These are phyloP conservation scores for Lynx canadensis DNA, from an alignment of 2,113 vertebrate species.

Conservation along the genomic window DNA sequence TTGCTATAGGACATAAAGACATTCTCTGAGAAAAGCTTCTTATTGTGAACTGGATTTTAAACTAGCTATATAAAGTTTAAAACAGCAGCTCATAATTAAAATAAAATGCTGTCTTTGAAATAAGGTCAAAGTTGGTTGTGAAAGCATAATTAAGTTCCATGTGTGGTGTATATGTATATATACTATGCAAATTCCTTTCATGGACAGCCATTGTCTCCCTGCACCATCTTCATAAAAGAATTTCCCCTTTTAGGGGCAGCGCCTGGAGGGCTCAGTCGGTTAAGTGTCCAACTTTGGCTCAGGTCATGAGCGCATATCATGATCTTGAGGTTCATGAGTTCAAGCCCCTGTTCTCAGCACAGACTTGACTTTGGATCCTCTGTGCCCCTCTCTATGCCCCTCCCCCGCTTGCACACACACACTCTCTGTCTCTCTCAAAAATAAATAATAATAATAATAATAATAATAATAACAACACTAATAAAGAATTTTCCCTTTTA, in stretches of 20 bases:
- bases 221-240: neutral
- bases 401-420: no score
- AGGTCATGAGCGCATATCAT: no score
- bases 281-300: no score
- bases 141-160: neutral
- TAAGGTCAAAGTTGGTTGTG: neutral
- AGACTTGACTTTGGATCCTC: no score
- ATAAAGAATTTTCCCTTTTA: no score
- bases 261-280: no score
- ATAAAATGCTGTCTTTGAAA: neutral
- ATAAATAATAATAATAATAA: no score
- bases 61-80: neutral
- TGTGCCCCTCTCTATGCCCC: no score
- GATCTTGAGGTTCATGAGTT: no score
- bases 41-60: neutral
- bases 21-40: neutral
- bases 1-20: neutral
- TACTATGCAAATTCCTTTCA: neutral
- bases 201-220: neutral
- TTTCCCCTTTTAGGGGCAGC: neutral
- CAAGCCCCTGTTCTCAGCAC: no score
- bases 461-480: no score
- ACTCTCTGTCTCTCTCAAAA: no score
- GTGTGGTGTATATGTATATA: neutral
- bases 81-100: neutral